Conservation (phyloP, 2,888 invertebrate genomes). For the Sminthurides aquaticus region DNA sequence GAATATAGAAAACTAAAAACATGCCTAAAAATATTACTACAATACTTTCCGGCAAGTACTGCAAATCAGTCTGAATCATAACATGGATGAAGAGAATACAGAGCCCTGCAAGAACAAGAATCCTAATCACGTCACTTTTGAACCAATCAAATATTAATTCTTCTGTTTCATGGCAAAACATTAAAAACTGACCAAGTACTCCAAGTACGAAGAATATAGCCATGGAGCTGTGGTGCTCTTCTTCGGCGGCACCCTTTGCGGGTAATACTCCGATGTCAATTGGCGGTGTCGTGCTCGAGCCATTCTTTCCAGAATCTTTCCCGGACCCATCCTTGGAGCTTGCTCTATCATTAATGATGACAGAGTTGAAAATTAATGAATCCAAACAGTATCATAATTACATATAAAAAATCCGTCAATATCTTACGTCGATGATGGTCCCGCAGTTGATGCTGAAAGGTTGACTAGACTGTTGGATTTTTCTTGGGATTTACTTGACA, state of each 20-base stretch:
- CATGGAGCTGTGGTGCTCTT: constrained; percentile 92
- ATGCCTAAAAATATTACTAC: constrained; percentile 83
- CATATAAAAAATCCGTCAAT: no score
- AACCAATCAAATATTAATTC: not conserved
- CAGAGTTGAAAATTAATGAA: not conserved
- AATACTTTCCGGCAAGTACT: constrained; percentile 94
- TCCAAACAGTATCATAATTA: not conserved
- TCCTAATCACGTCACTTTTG: constrained; percentile 3
- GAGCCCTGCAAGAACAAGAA: constrained; percentile 64
- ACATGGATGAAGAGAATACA: constrained; percentile 90
- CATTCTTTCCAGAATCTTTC: not conserved
- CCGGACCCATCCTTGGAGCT: not conserved
- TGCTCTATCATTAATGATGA: not conserved
- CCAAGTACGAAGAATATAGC: constrained; percentile 96
- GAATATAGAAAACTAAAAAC: no score
- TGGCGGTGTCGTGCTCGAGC: constrained; percentile 15
- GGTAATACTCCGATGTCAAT: constrained; percentile 18
- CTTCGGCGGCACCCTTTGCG: constrained; percentile 53
- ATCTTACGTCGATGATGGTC: no score
- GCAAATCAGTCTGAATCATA: constrained; percentile 89
- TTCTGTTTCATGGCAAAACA: no score
- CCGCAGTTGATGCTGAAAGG: no score
- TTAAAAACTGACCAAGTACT: constrained; percentile 72
- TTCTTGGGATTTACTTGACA: no score
- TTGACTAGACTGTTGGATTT: no score